Conservation (phyloP, 2,888 invertebrate genomes). For the Netelia melanura region DNA sequence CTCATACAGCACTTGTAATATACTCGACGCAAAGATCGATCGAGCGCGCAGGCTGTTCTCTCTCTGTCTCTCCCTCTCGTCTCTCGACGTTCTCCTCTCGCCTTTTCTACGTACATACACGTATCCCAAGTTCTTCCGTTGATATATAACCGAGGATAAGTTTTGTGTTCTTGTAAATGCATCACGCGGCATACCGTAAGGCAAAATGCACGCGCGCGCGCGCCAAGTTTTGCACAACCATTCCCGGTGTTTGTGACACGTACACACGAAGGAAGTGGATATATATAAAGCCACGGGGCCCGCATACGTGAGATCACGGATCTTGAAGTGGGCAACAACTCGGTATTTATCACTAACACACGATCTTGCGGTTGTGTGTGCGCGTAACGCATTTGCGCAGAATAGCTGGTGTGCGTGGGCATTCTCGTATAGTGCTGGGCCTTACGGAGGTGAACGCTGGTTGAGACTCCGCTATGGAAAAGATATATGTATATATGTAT, state of each 20-base stretch:
- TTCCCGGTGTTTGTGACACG: slow-evolving; percentile 39
- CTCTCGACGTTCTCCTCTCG: slow-evolving; percentile 21
- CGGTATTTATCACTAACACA: slow-evolving; percentile 25
- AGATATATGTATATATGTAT: neutral
- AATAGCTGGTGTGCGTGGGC: slow-evolving; percentile 33
- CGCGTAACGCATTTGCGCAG: slow-evolving; percentile 39
- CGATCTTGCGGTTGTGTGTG: neutral
- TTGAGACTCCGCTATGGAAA: slow-evolving; percentile 21
- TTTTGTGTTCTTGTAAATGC: slow-evolving; percentile 39
- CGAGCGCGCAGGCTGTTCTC: slow-evolving; percentile 10
- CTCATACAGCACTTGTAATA: slow-evolving; percentile 15
- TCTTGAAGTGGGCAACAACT: slow-evolving; percentile 13
- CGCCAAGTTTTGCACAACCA: slow-evolving; percentile 40
- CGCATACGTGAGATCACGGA: slow-evolving; percentile 51
- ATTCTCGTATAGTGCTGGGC: slow-evolving; percentile 29
- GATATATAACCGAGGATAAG: slow-evolving; percentile 2
- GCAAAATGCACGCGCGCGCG: slow-evolving; percentile 8
- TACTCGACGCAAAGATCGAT: slow-evolving; percentile 42
- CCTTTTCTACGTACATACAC: neutral
- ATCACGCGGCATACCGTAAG: slow-evolving; percentile 15
- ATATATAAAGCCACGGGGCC: slow-evolving; percentile 4
- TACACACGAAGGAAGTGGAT: slow-evolving; percentile 20
- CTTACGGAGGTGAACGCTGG: slow-evolving; percentile 35
- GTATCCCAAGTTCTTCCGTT: slow-evolving; percentile 31
- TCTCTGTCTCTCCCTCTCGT: slow-evolving; percentile 11